A percentile compares a stretch with the other conserved stretches of the same genome.
Evolutionary conservation across 2,797 vertebrate genomes (phyloP).

Genomic region (Acridotheres tristis): DNA sequence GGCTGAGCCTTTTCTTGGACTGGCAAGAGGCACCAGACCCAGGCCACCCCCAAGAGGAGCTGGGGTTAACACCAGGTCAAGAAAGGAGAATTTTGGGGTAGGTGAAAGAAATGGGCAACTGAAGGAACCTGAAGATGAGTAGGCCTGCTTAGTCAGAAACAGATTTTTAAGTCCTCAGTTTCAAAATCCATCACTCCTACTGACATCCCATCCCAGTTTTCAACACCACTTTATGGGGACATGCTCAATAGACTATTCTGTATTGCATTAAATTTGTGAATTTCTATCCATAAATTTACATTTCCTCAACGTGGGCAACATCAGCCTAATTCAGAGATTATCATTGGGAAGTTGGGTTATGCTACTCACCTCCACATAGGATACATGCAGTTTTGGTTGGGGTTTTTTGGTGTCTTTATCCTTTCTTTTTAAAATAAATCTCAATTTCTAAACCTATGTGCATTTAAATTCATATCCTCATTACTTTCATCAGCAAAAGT

Average conservation of each 20-base stretch:
- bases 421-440: not conserved
- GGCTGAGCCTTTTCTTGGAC: not conserved
- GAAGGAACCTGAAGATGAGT: not conserved
- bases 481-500: not conserved
- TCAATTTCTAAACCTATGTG: not conserved
- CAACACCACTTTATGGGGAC: not conserved
- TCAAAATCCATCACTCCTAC: not conserved
- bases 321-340: not conserved
- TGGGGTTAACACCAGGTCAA: not conserved
- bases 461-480: not conserved
- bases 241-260: not conserved
- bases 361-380: not conserved
- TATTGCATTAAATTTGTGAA: not conserved
- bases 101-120: not conserved
- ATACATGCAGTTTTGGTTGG: not conserved
- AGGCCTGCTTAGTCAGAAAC: not conserved
- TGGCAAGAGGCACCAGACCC: not conserved
- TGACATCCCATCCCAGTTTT: not conserved
- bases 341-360: not conserved
- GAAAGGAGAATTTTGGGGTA: not conserved
- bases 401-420: not conserved
- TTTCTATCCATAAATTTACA: not conserved
- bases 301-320: not conserved
- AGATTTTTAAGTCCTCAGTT: not conserved
- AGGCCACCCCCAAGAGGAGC: not conserved